These are phyloP conservation scores for Neotoxoptera formosana DNA, from an alignment of 1,140 invertebrate genomes.

Conservation along the genomic window DNA sequence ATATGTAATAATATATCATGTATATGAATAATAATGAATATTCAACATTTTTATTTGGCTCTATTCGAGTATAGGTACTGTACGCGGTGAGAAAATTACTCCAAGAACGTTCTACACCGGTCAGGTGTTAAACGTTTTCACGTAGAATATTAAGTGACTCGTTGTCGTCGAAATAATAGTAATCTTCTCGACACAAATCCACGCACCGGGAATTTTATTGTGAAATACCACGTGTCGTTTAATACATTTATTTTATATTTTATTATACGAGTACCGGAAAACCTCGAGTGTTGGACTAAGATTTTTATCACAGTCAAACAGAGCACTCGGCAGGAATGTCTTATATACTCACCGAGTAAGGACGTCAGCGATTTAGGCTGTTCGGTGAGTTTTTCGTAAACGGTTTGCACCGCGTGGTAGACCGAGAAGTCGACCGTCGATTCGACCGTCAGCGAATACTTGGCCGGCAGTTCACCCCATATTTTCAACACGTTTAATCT, in stretches of 20 bases:
- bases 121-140: background rate
- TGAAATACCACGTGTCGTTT: background rate
- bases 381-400: background rate
- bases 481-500: conserved; percentile 30
- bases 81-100: background rate
- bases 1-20: background rate
- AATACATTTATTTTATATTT: background rate
- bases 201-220: background rate
- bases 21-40: conserved; percentile 25
- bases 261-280: background rate
- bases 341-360: conserved; percentile 15
- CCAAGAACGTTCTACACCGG: background rate
- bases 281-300: background rate
- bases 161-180: background rate
- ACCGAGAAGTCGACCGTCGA: background rate
- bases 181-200: background rate
- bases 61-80: background rate
- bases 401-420: background rate
- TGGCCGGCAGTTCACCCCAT: conserved; percentile 37
- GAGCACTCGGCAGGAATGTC: background rate
- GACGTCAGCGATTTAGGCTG: background rate
- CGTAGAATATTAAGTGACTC: conserved; percentile 17
- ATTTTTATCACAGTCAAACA: background rate
- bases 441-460: conserved; percentile 30
- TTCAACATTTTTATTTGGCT: background rate